Conservation (phyloP, 2,888 invertebrate species). For the Seira musarum region DNA sequence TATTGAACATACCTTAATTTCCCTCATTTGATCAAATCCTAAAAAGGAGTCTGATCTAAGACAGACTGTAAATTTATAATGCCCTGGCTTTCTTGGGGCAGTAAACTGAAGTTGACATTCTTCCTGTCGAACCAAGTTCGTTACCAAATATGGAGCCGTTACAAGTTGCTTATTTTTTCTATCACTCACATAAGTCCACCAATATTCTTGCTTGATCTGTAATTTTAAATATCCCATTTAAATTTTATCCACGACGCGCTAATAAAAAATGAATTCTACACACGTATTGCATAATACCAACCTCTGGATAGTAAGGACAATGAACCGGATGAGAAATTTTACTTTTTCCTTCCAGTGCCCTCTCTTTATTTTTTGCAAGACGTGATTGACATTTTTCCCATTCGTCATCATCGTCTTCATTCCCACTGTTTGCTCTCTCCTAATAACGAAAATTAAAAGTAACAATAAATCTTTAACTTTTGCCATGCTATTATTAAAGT, state of each 20-base stretch:
- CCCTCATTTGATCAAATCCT: conserved; percentile 95
- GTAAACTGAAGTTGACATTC: conserved; percentile 97
- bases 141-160: conserved; percentile 94
- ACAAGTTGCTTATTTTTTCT: conserved; percentile 92
- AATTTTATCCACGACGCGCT: no score
- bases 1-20: conserved; percentile 81
- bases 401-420: conserved; percentile 81
- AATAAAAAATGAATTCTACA: no score
- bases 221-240: conserved; percentile 52
- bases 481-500: neutral
- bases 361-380: conserved; percentile 85
- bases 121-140: conserved; percentile 90
- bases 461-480: conserved; percentile 73
- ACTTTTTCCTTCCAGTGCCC: conserved; percentile 91
- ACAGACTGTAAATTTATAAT: conserved; percentile 93
- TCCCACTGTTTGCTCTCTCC: conserved; percentile 63
- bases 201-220: conserved; percentile 95
- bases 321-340: conserved; percentile 97
- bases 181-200: conserved; percentile 99
- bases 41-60: conserved; percentile 97
- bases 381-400: conserved; percentile 96
- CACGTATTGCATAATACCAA: no score
- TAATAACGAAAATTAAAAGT: conserved; percentile 55
- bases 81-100: conserved; percentile 94
- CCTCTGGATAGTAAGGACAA: conserved; percentile 94